Evolutionary conservation across 2,888 invertebrate species (phyloP).

Genomic region (Bembecia ichneumoniformis): DNA sequence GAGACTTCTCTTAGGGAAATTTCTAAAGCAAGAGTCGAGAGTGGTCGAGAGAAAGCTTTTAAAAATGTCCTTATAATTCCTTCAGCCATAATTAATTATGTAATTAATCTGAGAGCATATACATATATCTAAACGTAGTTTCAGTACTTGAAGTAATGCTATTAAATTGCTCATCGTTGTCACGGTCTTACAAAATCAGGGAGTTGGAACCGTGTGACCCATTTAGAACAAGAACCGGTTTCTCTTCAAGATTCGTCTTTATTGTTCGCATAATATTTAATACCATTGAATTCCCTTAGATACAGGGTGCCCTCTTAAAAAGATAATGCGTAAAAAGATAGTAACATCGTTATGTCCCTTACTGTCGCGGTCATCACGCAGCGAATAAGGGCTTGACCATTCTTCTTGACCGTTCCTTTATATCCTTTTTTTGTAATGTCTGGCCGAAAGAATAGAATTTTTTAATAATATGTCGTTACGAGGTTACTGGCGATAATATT

Average conservation of each 20-base stretch:
- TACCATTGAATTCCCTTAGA: constrained; percentile 60
- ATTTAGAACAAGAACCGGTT: constrained; percentile 69
- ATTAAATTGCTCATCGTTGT: constrained; percentile 7
- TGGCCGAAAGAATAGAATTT: constrained; percentile 37
- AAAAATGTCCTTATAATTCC: too few species aligned
- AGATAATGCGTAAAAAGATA: constrained; percentile 64
- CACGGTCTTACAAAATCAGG: constrained; percentile 51
- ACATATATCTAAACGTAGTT: too few species aligned
- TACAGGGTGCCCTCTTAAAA: constrained; percentile 56
- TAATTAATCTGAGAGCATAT: too few species aligned
- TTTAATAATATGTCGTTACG: constrained; percentile 17
- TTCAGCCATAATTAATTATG: too few species aligned
- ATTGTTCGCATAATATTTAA: constrained; percentile 66
- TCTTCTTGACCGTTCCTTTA: constrained; percentile 54
- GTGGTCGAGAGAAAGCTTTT: too few species aligned
- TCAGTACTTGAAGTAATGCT: too few species aligned
- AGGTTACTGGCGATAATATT: constrained; percentile 2
- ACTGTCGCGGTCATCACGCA: constrained; percentile 46
- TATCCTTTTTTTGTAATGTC: constrained; percentile 37
- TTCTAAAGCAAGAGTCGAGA: too few species aligned
- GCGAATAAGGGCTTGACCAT: constrained; percentile 59
- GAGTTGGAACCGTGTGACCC: constrained; percentile 69
- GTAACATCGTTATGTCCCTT: constrained; percentile 52
- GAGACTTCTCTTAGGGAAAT: too few species aligned
- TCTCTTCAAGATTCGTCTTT: constrained; percentile 58